Base-by-base conservation (phyloP, 2,113 vertebrate genomes). In the Hippocampus mohnikei region DNA sequence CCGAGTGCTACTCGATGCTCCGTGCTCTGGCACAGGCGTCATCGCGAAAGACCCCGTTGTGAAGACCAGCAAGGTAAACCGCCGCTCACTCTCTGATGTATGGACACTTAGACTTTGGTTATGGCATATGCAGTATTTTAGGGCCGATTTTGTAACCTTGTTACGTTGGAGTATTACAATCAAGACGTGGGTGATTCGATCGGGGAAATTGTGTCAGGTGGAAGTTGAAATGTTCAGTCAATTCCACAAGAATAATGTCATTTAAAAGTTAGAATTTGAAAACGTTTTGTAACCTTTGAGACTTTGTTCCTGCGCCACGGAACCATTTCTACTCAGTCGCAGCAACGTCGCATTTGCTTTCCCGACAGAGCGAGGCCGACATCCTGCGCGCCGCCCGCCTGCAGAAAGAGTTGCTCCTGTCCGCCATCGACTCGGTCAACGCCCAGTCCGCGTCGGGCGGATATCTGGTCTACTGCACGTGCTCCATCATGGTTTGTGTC, bases 41-140 rank as follows among this genome's bases (percentile, higher is more conserved):
- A 98, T 99, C 61, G 93, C 96, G 59, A 99, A 98, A 92, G 97
- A 99, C 85, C 97, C 96, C 21, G 92, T 94, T 21, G 95, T 99
- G 71, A 99, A 99, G 91, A 98, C 95, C 7, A 96, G 95, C 74
- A 99, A 98, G 94, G 97, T 98, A 84, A 81, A 67, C 40, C 21
- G 53, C 1, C 29, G 7, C 41, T 50, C 0, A n/a, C 11, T 66
- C 2, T 44, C 15, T 60, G 29, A 0, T 2, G 9, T 55, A 21
- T 11, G 63, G 12, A 53, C 41, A 41, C 0, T 5, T n/a, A n/a
- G 2, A 42, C 18, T 41, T 2, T n/a, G 21, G 7, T 62, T 62
- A 20, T 61, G 15, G 59, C 29, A 33, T 37, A 5, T 61, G 18
- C n/a, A 56, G 53, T 56, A 58, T 56, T 58, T 55, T 33, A 33